phyloP scores from a whole-genome alignment of 2,888 invertebrate species.

The Scaptomyza cyrtandrae region DNA sequence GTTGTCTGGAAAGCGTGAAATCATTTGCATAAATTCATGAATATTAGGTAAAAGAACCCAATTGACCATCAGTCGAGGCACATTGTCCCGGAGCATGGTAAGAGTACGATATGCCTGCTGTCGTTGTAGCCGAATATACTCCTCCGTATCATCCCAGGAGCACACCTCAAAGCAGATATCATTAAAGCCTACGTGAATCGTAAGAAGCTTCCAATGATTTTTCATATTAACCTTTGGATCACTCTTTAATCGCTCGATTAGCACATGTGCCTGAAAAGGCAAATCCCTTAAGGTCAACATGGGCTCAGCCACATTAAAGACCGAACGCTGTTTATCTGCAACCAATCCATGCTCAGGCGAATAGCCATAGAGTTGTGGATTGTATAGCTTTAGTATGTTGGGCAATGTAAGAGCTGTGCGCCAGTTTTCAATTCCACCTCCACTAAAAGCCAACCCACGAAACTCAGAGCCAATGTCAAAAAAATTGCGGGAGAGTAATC shows the following conservation, averaged over 20 bases:
- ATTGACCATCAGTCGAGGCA: conserved; percentile 87
- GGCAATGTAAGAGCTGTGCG: conserved; percentile 85
- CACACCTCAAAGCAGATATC: conserved; percentile 87
- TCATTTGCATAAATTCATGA: conserved; percentile 84
- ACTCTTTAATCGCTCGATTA: conserved; percentile 85
- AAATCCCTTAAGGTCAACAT: conserved; percentile 86
- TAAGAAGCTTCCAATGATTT: conserved; percentile 87
- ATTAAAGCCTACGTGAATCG: conserved; percentile 87
- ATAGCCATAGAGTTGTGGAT: conserved; percentile 87
- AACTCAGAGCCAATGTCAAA: conserved; percentile 83
- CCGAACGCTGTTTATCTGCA: conserved; percentile 84
- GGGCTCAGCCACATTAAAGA: conserved; percentile 87
- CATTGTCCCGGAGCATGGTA: conserved; percentile 85
- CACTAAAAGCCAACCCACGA: conserved; percentile 84
- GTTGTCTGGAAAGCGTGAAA: conserved; percentile 80
- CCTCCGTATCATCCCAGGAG: conserved; percentile 82
- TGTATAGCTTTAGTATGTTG: conserved; percentile 87
- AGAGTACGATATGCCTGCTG: conserved; percentile 46
- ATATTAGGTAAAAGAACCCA: conserved; percentile 84
- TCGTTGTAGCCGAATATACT: conserved; percentile 83
- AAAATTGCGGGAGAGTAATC: conserved; percentile 78
- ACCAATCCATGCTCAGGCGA: conserved; percentile 76
- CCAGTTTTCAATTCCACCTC: conserved; percentile 85
- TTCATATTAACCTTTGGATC: conserved; percentile 86
- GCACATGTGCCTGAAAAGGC: conserved; percentile 86